Evolutionary conservation across 2,113 vertebrate genomes (phyloP), one percentile per base, ranked within the genome.

Genomic region (Puffinus mauretanicus): DNA sequence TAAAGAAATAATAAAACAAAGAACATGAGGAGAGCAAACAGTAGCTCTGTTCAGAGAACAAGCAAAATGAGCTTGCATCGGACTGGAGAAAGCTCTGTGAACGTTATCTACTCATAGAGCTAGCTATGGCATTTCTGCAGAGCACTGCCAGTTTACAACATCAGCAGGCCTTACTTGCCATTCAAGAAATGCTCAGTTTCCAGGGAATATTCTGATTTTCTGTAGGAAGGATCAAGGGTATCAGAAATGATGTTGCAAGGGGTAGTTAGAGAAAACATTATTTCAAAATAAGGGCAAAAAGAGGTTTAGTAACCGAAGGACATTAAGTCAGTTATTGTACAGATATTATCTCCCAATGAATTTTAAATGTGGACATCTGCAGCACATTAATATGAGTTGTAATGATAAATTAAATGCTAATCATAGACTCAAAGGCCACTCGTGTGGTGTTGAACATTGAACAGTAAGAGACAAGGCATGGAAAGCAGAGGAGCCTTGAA

Each of bases 1-100:
- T 69, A 58, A 90, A 82, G 67, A 83, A 84, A 82, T 57, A 91
- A 64, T 54, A 64, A 75, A 94, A 91, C 58, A 73, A 94, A 92
- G 87, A 72, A 30, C 66, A 72, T 2, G 36, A 84, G 34, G 64
- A 88, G 44, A 76, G 65, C 49, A 67, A 88, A 55, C 44, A 80
- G 70, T 66, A 94, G 65, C 65, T 93, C 61, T 55, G 67, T 67
- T 71, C 36, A 47, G 61, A 60, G 47, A 95, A 71, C 12, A 40
- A 49, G 52, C 12, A 62, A 81, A 93, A 75, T 11, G 32, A 76
- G 44, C 44, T 79, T 49, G 30, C 52, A 47, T 52, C 17, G 76
- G 52, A 7, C 78, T 94, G 72, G 77, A 84, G 76, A 54, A 72
- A 65, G 70, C 70, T 85, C 75, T 64, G 3, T 49, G 42, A 58